Base-by-base conservation (phyloP, 2,113 vertebrate species). In the Lipophrys pholis region DNA sequence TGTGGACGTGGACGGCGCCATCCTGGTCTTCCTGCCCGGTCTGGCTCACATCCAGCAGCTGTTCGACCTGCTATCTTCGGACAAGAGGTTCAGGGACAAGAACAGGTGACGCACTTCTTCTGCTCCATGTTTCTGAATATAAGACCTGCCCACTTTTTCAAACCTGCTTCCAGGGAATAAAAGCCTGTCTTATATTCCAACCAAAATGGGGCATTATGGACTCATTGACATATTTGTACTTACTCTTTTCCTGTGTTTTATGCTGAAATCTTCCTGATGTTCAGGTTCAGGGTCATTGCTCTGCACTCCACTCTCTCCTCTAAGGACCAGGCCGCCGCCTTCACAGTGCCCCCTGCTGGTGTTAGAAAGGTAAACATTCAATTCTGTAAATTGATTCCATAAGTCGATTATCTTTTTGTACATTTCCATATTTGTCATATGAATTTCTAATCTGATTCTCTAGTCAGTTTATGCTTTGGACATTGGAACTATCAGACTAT, bases 31-130 rank as follows among this genome's bases (percentile, higher is more conserved):
- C 79, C 91, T 99, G 62, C 98, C 98, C 0, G 98, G 97, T 42
- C 93, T 99, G 74, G 96, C 98, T 73, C 96, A 99, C 82, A 99
- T 99, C 80, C 97, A 99, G 51, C 97, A 99, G 85, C 88, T 99
- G 1, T 94, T 94, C 48, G 97, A 99, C 80, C 93, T 98, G 45
- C 89, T 99, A 35, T 94, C 93, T 70, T 92, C 94, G 43, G 97
- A 99, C 85, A 95, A 95, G 91, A 95, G 96, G 80, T 99, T 99
- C 90, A 93, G 92, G 73, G 91, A 93, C 84, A 94, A 90, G 86
- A 91, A 95, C 78, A 95, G 96, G 97, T 95, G 90, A 90, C 9
- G 0, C 3, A 12, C 45, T n/a, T n/a, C n/a, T n/a, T n/a, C n/a
- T n/a, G n/a, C n/a, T n/a, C n/a, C n/a, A n/a, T n/a, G n/a, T n/a